These are phyloP conservation scores for Amphipyra berbera DNA, from an alignment of 2,888 invertebrate species.

Conservation along the genomic window DNA sequence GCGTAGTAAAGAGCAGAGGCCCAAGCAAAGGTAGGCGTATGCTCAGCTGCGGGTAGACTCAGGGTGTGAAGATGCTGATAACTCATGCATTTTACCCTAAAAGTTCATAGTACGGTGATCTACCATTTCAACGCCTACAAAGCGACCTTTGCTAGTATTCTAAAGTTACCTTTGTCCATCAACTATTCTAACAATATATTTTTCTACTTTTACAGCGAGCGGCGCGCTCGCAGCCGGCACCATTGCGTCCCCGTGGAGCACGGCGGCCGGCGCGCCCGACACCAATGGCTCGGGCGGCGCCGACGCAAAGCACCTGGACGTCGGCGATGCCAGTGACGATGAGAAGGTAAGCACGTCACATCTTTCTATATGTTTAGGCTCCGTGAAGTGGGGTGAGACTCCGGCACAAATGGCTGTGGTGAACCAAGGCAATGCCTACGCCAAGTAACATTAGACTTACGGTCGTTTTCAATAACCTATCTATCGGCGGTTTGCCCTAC, in stretches of 20 bases:
- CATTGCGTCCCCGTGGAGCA: constrained; percentile 99
- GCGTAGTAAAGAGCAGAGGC: not conserved
- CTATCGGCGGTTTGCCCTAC: no score
- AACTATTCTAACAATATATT: not conserved
- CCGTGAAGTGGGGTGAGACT: not conserved
- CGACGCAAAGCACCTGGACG: constrained; percentile 97
- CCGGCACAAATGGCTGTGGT: no score
- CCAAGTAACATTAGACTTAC: no score
- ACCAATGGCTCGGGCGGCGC: constrained; percentile 96
- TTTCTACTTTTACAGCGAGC: constrained; percentile 80
- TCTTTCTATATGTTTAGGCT: not conserved
- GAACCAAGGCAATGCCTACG: no score
- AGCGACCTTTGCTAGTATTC: no score
- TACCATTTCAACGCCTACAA: no score
- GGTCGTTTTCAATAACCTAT: no score
- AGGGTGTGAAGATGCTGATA: no score
- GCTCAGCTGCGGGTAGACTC: no score
- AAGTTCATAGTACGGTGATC: no score
- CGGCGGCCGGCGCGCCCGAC: constrained; percentile 95
- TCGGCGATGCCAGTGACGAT: constrained; percentile 97
- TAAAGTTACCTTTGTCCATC: not conserved
- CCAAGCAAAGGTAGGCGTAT: not conserved
- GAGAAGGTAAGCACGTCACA: constrained; percentile 78
- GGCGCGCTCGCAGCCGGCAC: constrained; percentile 94
- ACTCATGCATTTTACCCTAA: no score